Conservation (phyloP, 2,888 invertebrate species). For the Acleris cristana region DNA sequence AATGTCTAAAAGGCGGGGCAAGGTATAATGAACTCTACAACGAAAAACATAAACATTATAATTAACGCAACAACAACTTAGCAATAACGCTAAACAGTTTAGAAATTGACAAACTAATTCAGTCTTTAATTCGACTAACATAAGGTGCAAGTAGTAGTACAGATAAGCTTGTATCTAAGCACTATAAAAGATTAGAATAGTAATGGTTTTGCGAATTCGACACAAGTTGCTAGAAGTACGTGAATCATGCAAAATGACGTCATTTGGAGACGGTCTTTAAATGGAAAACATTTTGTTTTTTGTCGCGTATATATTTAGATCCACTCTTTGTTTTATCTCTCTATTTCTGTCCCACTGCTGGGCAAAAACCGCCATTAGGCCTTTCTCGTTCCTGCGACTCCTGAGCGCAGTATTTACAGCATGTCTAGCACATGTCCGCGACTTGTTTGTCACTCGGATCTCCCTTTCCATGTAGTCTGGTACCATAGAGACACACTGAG, state of each 20-base stretch:
- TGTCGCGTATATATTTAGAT: too few species aligned
- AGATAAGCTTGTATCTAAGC: neutral
- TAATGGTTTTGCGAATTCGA: conserved; percentile 8
- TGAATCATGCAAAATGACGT: conserved; percentile 23
- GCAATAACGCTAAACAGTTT: neutral
- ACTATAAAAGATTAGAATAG: conserved; percentile 8
- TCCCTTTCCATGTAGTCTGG: too few species aligned
- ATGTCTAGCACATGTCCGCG: too few species aligned
- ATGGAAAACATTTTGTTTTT: neutral
- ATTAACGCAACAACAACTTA: conserved; percentile 1
- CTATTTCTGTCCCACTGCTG: too few species aligned
- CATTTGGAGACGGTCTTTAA: neutral
- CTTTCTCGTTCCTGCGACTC: too few species aligned
- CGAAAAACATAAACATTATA: neutral
- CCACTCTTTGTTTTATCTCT: too few species aligned
- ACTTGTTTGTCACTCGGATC: too few species aligned
- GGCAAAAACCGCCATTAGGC: too few species aligned
- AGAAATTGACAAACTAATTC: neutral
- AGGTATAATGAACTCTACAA: conserved; percentile 6
- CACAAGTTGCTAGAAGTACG: conserved; percentile 12
- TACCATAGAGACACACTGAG: too few species aligned
- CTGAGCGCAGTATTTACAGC: too few species aligned
- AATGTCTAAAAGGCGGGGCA: neutral
- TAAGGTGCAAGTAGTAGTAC: neutral
- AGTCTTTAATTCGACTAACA: neutral